These are phyloP conservation scores for Mugil cephalus DNA, from an alignment of 2,113 vertebrate species.

Conservation along the genomic window DNA sequence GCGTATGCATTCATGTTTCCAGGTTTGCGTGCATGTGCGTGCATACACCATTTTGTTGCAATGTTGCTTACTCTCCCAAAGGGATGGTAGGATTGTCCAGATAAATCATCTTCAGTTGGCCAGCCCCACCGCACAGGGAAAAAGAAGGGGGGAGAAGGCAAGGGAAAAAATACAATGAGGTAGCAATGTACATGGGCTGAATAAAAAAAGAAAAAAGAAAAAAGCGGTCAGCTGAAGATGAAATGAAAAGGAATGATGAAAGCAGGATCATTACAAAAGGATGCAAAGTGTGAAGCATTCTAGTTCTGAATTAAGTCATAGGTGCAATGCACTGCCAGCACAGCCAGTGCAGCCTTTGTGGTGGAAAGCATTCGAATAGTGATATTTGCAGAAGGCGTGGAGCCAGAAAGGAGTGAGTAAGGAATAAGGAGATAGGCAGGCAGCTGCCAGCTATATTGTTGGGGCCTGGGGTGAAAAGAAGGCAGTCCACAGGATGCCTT, in stretches of 20 bases:
- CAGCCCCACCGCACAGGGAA: conserved; percentile 51
- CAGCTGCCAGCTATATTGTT: conserved; percentile 47
- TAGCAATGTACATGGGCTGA: conserved; percentile 16
- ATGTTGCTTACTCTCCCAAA: conserved; percentile 64
- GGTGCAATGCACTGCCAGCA: neutral
- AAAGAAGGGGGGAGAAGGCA: neutral
- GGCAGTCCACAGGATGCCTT: conserved; percentile 26
- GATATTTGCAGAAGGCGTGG: conserved; percentile 8
- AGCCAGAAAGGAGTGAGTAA: conserved; percentile 4
- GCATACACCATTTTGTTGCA: conserved; percentile 45
- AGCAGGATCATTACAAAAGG: conserved; percentile 21
- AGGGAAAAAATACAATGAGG: conserved; percentile 7
- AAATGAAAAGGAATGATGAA: conserved; percentile 39
- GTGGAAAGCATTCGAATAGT: conserved; percentile 19
- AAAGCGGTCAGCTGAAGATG: neutral
- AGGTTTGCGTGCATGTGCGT: conserved; percentile 55
- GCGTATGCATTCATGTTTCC: conserved; percentile 45
- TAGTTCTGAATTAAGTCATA: conserved; percentile 27
- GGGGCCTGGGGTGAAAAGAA: conserved; percentile 27
- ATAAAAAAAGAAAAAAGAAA: conserved; percentile 9
- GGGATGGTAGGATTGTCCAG: conserved; percentile 68
- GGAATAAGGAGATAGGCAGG: conserved; percentile 33
- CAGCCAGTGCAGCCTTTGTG: conserved; percentile 24
- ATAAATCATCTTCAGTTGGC: conserved; percentile 73
- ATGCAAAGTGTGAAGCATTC: conserved; percentile 19